Base-by-base conservation (phyloP, 2,888 invertebrate species). In the Cheilosia urbana region DNA sequence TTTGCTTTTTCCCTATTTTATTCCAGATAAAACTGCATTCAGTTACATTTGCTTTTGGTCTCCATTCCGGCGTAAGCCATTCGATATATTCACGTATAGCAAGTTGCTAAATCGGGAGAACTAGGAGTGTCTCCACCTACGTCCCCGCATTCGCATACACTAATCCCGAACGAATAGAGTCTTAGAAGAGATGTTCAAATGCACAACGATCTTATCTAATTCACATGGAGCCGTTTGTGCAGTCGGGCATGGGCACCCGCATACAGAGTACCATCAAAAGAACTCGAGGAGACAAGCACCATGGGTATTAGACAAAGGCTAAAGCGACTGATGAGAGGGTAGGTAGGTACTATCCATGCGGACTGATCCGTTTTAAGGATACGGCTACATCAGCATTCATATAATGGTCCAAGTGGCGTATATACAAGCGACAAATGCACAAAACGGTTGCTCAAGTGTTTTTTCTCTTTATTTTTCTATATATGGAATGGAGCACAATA, bases 121-220 rank as follows among this genome's bases (percentile, higher is more conserved):
- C 11, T 24, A 30, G 51, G 15, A 53, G 13, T 57, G 60, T 9
- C 34, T 45, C 77, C 45, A 58, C 47, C 72, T 60, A 37, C 51
- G 57, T 37, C 45, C 19, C 37, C 49, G 30, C 42, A 66, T 21
- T 27, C 49, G 66, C 27, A 66, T 13, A 45, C 13, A 30, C 51
- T 21, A 24, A 34, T 13, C 30, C 51, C 13, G 11, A 19, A 34
- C 24, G 37, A 47, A n/a, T 27, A 4, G 15, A 47, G 30, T 37
- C 37, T 49, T n/a, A 69, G n/a, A 51, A 55, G 60, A 55, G 21
- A 65, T 72, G 68, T 49, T 72, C 78, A 83, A 79, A 78, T 79
- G 83, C 68, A 83, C 83, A 73, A 37, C 47, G 83, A 83, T 83
- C 79, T 73, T 69, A 83, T 83, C 83, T 75, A 71, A 71, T 60